phyloP scores from a whole-genome alignment of 2,888 invertebrate genomes.

The Aelia acuminata region DNA sequence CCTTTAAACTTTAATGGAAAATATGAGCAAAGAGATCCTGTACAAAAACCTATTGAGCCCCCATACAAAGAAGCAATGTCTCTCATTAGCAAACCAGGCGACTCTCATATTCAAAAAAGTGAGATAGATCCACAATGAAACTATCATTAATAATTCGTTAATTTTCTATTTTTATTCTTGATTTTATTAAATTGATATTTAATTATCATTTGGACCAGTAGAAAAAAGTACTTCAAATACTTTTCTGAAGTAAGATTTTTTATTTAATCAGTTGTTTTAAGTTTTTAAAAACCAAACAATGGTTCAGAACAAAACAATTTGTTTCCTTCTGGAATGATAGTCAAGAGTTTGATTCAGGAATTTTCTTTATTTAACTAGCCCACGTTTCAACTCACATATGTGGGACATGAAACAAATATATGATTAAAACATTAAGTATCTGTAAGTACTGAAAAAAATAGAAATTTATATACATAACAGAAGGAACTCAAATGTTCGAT shows the following conservation, averaged over 20 bases:
- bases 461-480: no score
- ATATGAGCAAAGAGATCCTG: slow-evolving; percentile 79
- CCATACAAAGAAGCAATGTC: slow-evolving; percentile 79
- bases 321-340: no score
- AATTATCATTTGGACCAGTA: not conserved
- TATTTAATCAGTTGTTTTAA: not conserved
- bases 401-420: no score
- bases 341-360: no score
- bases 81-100: slow-evolving; percentile 66
- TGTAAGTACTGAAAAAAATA: no score
- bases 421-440: no score
- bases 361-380: no score
- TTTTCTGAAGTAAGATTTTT: not conserved
- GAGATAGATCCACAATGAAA: slow-evolving; percentile 66
- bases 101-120: slow-evolving; percentile 61
- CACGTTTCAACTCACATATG: no score
- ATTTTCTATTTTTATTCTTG: not conserved
- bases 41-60: slow-evolving; percentile 82
- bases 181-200: not conserved
- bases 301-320: not conserved
- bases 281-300: not conserved
- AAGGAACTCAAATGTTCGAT: no score
- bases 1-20: slow-evolving; percentile 78
- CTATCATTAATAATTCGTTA: not conserved
- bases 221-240: no score